phyloP scores from a whole-genome alignment of 2,888 invertebrate species.

The Tiphia femorata region DNA sequence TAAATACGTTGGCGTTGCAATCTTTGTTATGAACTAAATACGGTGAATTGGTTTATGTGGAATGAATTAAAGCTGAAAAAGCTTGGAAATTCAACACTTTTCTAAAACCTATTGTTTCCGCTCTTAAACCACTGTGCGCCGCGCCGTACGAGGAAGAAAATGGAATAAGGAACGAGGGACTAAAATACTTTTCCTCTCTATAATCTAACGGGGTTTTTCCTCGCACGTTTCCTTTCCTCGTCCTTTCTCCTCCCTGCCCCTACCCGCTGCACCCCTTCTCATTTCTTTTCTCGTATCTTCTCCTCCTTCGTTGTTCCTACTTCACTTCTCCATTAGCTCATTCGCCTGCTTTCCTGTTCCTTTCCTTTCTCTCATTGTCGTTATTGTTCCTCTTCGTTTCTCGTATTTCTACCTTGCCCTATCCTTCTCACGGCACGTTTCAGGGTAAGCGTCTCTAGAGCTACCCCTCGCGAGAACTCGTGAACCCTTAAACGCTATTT shows the following conservation, averaged over 20 bases:
- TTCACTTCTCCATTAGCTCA: not conserved
- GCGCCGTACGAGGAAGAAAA: not conserved
- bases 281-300: not conserved
- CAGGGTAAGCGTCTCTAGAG: too few species aligned
- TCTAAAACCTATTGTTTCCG: too few species aligned
- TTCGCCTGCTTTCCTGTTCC: not conserved
- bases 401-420: conserved; percentile 9
- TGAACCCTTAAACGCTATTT: conserved; percentile 52
- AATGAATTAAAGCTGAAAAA: too few species aligned
- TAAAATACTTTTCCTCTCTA: conserved; percentile 7
- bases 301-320: not conserved
- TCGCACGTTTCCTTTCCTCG: not conserved
- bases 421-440: not conserved
- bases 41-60: too few species aligned
- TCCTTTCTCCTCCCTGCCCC: too few species aligned
- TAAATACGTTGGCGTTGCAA: too few species aligned
- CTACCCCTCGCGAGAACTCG: conserved; percentile 17
- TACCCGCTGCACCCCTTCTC: too few species aligned
- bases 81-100: too few species aligned
- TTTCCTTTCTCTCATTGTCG: conserved; percentile 7
- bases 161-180: conserved; percentile 1
- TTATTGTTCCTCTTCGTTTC: conserved; percentile 16
- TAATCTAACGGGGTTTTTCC: conserved; percentile 2
- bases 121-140: too few species aligned
- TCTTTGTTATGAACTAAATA: too few species aligned